Base-by-base conservation (phyloP, 1,140 invertebrate species). In the Helicoverpa armigera region DNA sequence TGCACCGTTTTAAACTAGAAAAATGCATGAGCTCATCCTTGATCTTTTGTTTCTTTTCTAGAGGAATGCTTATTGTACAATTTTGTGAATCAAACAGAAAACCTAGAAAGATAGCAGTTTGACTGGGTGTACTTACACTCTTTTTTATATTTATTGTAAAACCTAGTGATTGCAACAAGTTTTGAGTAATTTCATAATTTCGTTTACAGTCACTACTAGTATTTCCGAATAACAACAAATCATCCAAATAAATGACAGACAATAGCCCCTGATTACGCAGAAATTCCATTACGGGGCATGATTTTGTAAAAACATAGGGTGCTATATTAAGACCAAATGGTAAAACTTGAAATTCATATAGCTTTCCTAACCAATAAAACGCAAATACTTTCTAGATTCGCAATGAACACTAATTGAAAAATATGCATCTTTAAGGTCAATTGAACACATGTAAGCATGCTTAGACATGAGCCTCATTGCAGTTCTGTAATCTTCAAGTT, bases 401-500 rank as follows among this genome's bases (percentile, higher is more conserved):
- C n/a, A 1, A 23, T 10, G 16, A 53, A 72, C 23, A 13, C 7
- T 53, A 12, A 72, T 16, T 4, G 48, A 23, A 16, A 53, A 72
- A 23, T 72, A 72, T 4, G 69, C n/a, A 75, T 83, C 82, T 29
- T 83, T 81, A 12, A 83, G 14, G 61, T 87, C 86, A 16, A 88
- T 58, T 3, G 54, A 58, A 58, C 54, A 58, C 54, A 58, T 58
- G n/a, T 58, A 58, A 18, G 7, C 14, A 58, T 58, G 5, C n/a
- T 58, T 58, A 4, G 13, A n/a, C 7, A 86, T 81, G 9, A 88
- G 60, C 74, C 87, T 88, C 35, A 79, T n/a, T 2, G 79, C 84
- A 12, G 87, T 82, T 11, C 85, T 54, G 10, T 86, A 56, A 65
- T 88, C 80, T 82, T 87, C 83, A 14, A 88, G 48, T 82, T 85